Evolutionary conservation across 1,140 invertebrate species (phyloP).

Genomic region (Zaprionus africanus): DNA sequence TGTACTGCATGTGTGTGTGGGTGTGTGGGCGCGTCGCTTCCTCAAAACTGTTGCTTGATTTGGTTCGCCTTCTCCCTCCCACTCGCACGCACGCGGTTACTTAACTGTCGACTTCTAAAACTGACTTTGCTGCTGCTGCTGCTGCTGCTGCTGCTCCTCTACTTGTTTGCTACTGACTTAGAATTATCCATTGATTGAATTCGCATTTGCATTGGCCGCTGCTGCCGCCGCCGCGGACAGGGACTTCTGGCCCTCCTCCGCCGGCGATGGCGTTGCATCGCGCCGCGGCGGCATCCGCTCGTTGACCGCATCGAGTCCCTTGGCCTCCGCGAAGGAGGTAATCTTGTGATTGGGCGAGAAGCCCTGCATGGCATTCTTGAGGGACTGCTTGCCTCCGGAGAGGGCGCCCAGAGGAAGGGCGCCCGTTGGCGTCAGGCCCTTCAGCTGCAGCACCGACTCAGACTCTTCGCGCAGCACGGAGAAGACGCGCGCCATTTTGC

Average conservation of each 20-base stretch:
- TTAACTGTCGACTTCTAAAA: slow-evolving; percentile 65
- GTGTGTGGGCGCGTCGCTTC: neutral
- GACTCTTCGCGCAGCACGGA: slow-evolving; percentile 95
- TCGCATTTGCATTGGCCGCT: slow-evolving; percentile 82
- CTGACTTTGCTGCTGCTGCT: slow-evolving; percentile 46
- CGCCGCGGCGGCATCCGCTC: slow-evolving; percentile 99
- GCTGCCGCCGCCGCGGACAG: slow-evolving; percentile 78
- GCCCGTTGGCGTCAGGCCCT: slow-evolving; percentile 99
- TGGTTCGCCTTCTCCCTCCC: slow-evolving; percentile 43
- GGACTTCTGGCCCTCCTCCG: slow-evolving; percentile 49
- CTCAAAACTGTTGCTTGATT: neutral
- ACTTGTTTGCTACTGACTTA: slow-evolving; percentile 59
- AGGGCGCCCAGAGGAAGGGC: slow-evolving; percentile 98
- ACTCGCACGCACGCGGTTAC: slow-evolving; percentile 46
- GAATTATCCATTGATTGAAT: slow-evolving; percentile 84
- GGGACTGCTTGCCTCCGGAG: slow-evolving; percentile 97
- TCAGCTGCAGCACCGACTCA: slow-evolving; percentile 99
- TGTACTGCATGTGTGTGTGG: slow-evolving; percentile 8
- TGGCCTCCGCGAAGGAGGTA: slow-evolving; percentile 99
- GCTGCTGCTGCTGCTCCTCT: slow-evolving; percentile 10
- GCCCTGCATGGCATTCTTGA: slow-evolving; percentile 98
- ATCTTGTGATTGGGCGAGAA: slow-evolving; percentile 99
- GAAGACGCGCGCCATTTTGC: slow-evolving; percentile 95
- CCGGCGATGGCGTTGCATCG: slow-evolving; percentile 90
- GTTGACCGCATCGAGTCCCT: slow-evolving; percentile 99